A percentile compares a stretch with the other conserved stretches of the same genome.
Evolutionary conservation across 2,797 vertebrate species (phyloP).

Genomic region (Muscicapa striata): DNA sequence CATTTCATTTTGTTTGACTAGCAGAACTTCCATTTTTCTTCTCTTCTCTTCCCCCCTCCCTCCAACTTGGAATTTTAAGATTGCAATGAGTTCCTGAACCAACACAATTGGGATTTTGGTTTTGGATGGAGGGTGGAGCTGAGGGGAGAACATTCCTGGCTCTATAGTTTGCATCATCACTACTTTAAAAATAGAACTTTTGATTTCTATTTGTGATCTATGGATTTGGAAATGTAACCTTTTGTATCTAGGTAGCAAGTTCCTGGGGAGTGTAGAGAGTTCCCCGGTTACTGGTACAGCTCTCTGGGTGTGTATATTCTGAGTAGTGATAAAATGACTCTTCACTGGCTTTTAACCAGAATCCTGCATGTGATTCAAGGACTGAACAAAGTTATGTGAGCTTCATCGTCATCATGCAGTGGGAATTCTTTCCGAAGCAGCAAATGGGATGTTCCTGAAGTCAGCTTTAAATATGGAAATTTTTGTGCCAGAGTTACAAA

Average conservation of each 20-base stretch:
- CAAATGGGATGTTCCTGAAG: conserved; percentile 67
- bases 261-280: conserved; percentile 22
- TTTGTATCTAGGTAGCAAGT: conserved; percentile 36
- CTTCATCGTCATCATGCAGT: conserved; percentile 38
- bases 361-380: conserved; percentile 60
- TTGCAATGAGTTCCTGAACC: neutral
- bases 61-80: neutral
- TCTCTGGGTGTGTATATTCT: conserved; percentile 6
- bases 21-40: neutral
- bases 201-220: neutral
- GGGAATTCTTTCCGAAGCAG: conserved; percentile 71
- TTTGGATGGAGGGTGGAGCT: neutral
- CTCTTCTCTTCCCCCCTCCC: too few species aligned
- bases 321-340: conserved; percentile 38
- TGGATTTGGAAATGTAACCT: conserved; percentile 22
- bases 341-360: conserved; percentile 40
- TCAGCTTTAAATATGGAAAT: conserved; percentile 69
- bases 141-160: neutral
- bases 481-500: conserved; percentile 36
- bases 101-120: neutral
- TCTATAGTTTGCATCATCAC: conserved; percentile 21
- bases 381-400: conserved; percentile 55
- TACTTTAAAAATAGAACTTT: conserved; percentile 48
- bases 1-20: neutral
- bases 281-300: neutral